Base-by-base conservation (phyloP, 1,140 invertebrate genomes). In the Bombus vancouverensis region DNA sequence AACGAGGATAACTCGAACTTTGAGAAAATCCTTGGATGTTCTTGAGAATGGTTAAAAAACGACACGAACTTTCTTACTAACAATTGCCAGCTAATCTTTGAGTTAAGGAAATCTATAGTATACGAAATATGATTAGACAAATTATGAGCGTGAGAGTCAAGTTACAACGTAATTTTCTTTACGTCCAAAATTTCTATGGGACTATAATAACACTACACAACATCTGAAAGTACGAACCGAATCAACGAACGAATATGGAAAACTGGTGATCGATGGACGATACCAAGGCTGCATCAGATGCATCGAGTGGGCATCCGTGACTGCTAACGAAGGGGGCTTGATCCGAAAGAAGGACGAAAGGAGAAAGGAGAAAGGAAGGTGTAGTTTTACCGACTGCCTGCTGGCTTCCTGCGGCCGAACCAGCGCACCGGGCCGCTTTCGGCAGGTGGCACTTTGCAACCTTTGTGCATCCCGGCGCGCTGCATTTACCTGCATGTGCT, bases 371-470 rank as follows among this genome's bases (percentile, higher is more conserved):
- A 90, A 90, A 87, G 83, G 70, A 80, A 79, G 77, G 78, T 66
- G 62, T 82, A 90, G 88, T 76, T 90, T 66, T 65, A 89, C 82
- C 81, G 87, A 83, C 89, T 74, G 87, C 90, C 90, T 91, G 90
- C 87, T 88, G 89, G 68, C 86, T 84, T 86, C 89, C 77, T 80
- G 83, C 68, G 44, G 39, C 76, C 32, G 77, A 62, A 12, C 32
- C 39, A n/a, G 81, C 1, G 39, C 81, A 83, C 78, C 81, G 78
- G 85, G 87, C 88, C 85, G 71, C 79, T 89, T 89, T 89, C 87
- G 84, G 86, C 89, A 89, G 89, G 89, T 87, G 89, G 89, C 88
- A 89, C 83, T 86, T 89, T 83, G 83, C 85, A 89, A 89, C 87
- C 88, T 89, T 89, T 89, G 83, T 89, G 88, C 84, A 89, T 89